Conservation (phyloP, 1,140 invertebrate genomes). For the Batillaria attramentaria region DNA sequence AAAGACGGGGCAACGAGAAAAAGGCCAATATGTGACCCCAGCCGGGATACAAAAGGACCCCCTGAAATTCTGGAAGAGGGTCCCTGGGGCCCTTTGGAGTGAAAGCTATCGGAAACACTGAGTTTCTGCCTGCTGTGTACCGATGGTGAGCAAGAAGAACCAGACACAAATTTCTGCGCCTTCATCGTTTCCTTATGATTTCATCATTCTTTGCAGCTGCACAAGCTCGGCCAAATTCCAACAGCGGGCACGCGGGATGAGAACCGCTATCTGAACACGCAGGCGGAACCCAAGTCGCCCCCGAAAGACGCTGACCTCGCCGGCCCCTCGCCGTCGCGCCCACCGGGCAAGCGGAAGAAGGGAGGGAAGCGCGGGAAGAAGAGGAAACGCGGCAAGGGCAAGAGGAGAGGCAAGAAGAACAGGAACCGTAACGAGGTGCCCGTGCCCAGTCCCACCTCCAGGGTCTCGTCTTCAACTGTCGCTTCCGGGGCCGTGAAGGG, state of each 20-base stretch:
- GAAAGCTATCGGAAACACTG: too few relatives aligned
- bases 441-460: slow-evolving; percentile 22
- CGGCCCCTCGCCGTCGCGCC: slow-evolving; percentile 11
- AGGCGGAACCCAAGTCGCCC: slow-evolving; percentile 41
- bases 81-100: too few relatives aligned
- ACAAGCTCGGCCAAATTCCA: slow-evolving; percentile 31
- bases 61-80: too few relatives aligned
- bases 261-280: slow-evolving; percentile 54
- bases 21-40: too few relatives aligned
- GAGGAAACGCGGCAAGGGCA: slow-evolving; percentile 39
- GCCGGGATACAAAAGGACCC: too few relatives aligned
- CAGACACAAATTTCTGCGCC: too few relatives aligned
- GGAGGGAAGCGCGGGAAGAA: slow-evolving; percentile 45
- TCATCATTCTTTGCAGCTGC: slow-evolving; percentile 42
- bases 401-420: slow-evolving; percentile 37
- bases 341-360: slow-evolving; percentile 45
- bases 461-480: neutral
- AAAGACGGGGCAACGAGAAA: too few relatives aligned
- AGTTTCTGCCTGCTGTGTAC: too few relatives aligned
- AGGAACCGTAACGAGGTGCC: slow-evolving; percentile 25
- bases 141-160: too few relatives aligned
- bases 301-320: slow-evolving; percentile 25
- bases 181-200: too few relatives aligned
- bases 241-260: slow-evolving; percentile 37
- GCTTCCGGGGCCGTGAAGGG: neutral